Percentiles rank a stretch among this genome's conserved stretches.
These are phyloP conservation scores for Steatocranus sp. DNA, from an alignment of 2,797 vertebrate genomes.

Conservation along the genomic window DNA sequence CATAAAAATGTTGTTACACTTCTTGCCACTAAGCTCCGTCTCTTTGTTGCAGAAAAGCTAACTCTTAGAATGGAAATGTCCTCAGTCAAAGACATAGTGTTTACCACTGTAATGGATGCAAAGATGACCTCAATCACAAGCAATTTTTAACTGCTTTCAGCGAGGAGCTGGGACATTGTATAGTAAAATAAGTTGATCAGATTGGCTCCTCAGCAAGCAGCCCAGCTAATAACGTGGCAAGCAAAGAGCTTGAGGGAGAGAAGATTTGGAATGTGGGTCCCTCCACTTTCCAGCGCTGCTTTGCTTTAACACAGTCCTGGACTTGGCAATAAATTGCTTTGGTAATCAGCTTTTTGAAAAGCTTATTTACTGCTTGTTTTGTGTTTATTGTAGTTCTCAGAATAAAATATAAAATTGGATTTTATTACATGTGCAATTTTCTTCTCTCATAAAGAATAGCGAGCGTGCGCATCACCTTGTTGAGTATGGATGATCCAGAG, in stretches of 20 bases:
- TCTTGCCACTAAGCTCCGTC: slow-evolving; percentile 71
- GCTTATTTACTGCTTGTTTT: slow-evolving; percentile 84
- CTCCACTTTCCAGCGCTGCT: slow-evolving; percentile 40
- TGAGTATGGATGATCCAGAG: slow-evolving; percentile 67
- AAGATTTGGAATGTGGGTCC: slow-evolving; percentile 74
- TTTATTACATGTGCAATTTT: slow-evolving; percentile 82
- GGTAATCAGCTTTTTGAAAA: slow-evolving; percentile 86
- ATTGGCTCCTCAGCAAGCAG: slow-evolving; percentile 77
- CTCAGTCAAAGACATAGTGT: slow-evolving; percentile 76
- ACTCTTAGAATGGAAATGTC: slow-evolving; percentile 64
- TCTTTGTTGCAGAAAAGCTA: slow-evolving; percentile 45
- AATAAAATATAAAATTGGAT: slow-evolving; percentile 83
- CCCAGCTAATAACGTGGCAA: slow-evolving; percentile 79
- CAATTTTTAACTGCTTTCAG: slow-evolving; percentile 73
- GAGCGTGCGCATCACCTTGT: slow-evolving; percentile 62
- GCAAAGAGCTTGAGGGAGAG: slow-evolving; percentile 79
- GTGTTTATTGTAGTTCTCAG: slow-evolving; percentile 80
- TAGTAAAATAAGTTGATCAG: slow-evolving; percentile 81
- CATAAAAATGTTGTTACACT: slow-evolving; percentile 74
- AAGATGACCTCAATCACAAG: slow-evolving; percentile 88
- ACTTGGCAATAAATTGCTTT: slow-evolving; percentile 82
- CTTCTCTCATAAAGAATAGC: slow-evolving; percentile 68
- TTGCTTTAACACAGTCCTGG: slow-evolving; percentile 75
- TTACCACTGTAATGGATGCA: slow-evolving; percentile 81
- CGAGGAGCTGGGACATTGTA: slow-evolving; percentile 65